phyloP scores from a whole-genome alignment of 2,888 invertebrate species.

The Erebia palarica region DNA sequence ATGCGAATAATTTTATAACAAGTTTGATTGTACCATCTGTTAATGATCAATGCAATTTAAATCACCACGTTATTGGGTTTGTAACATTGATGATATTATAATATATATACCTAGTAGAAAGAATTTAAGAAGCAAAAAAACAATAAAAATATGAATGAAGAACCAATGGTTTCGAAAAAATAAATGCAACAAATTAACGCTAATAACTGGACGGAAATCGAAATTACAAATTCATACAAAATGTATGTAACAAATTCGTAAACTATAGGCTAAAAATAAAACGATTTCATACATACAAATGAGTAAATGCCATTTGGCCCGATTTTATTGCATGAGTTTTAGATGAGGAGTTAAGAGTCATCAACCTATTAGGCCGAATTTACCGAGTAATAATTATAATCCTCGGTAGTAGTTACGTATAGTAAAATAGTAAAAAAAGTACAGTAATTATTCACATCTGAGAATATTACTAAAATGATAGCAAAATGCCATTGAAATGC shows the following conservation, averaged over 20 bases:
- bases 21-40: too few species aligned
- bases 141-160: neutral
- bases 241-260: constrained; percentile 8
- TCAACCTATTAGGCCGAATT: neutral
- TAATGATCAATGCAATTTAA: neutral
- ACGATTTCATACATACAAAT: neutral
- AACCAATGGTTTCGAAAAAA: constrained; percentile 20
- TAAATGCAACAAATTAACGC: constrained; percentile 28
- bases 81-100: neutral
- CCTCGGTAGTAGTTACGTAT: neutral
- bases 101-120: neutral
- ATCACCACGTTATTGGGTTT: neutral
- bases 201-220: constrained; percentile 36
- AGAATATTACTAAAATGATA: neutral
- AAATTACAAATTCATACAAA: constrained; percentile 30
- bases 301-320: neutral
- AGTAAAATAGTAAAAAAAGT: neutral
- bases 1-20: constrained; percentile 5
- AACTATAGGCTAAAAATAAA: neutral
- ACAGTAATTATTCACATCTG: neutral
- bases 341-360: neutral
- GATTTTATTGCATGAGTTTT: neutral
- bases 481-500: neutral
- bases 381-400: neutral
- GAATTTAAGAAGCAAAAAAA: neutral